Evolutionary conservation across 2,113 vertebrate species (phyloP).

Genomic region (Ceyx cyanopectus): DNA sequence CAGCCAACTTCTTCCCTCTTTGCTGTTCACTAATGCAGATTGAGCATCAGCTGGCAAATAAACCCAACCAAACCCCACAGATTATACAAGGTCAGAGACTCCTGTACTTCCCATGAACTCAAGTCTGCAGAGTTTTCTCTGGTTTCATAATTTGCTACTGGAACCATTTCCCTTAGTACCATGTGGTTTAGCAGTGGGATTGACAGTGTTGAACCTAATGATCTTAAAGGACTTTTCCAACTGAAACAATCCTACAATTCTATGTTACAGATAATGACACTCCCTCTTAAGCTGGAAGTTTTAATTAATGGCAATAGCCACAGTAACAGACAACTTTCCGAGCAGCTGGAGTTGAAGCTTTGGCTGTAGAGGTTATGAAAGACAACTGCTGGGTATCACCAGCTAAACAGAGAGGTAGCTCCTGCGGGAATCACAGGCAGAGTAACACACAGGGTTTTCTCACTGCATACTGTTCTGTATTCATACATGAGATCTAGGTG

Average conservation of each 20-base stretch:
- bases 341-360: background rate
- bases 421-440: background rate
- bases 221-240: too few relatives aligned
- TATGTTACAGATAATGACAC: background rate
- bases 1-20: background rate
- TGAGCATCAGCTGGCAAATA: background rate
- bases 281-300: background rate
- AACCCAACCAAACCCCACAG: background rate
- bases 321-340: background rate
- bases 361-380: background rate
- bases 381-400: background rate
- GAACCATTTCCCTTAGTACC: background rate
- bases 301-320: background rate
- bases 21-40: background rate
- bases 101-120: background rate
- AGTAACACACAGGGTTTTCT: background rate
- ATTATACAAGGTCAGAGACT: background rate
- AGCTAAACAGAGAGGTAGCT: background rate
- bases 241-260: too few relatives aligned
- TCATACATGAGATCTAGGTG: background rate
- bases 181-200: too few relatives aligned
- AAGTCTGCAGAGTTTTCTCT: background rate
- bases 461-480: background rate
- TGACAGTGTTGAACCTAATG: too few relatives aligned
- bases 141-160: background rate